Evolutionary conservation across 2,797 vertebrate genomes (phyloP).

Genomic region (Glyptemys insculpta): DNA sequence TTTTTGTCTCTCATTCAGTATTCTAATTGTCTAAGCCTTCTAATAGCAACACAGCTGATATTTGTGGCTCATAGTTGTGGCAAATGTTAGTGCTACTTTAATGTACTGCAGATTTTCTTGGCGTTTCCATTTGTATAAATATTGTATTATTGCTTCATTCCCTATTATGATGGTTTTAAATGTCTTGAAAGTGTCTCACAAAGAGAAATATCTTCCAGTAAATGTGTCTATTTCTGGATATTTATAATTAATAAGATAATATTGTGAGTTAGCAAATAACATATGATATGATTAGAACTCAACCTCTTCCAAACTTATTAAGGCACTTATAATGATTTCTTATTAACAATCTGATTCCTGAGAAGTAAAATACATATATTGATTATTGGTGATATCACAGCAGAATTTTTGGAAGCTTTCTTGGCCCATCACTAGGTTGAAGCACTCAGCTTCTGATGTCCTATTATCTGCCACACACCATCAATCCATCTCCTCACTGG

Average conservation of each 20-base stretch:
- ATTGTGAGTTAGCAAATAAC: not conserved
- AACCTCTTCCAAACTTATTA: not conserved
- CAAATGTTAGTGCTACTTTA: not conserved
- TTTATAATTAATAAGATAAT: constrained; percentile 8
- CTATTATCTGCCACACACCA: not conserved
- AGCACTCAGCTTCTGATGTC: not conserved
- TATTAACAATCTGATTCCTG: not conserved
- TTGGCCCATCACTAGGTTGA: not conserved
- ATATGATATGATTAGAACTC: not conserved
- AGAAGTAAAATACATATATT: not conserved
- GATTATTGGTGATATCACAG: not conserved
- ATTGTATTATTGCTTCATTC: not conserved
- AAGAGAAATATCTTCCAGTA: not conserved
- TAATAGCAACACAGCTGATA: not conserved
- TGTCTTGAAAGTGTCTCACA: not conserved
- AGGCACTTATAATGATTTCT: not conserved
- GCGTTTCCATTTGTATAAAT: not conserved
- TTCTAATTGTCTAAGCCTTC: not conserved
- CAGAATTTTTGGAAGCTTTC: not conserved
- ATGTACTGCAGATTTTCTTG: constrained; percentile 1
- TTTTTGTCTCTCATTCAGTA: not conserved
- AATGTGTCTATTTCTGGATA: constrained; percentile 8
- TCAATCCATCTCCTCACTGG: not conserved
- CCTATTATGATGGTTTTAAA: constrained; percentile 9
- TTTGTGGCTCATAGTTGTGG: not conserved